These are phyloP conservation scores for Julus scanicus DNA, from an alignment of 2,888 invertebrate genomes.

Conservation along the genomic window DNA sequence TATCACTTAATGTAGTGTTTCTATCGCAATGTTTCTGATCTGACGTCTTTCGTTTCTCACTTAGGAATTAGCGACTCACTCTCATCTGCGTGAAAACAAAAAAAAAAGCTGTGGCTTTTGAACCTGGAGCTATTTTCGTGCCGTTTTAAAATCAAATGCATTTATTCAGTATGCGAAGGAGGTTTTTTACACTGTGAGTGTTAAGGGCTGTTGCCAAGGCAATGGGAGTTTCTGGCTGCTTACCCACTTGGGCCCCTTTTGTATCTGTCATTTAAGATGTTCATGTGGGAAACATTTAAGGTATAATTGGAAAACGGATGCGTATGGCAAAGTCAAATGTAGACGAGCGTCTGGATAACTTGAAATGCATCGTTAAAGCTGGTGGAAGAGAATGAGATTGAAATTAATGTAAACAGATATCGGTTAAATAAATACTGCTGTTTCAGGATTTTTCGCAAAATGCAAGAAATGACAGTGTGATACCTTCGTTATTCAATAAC, in stretches of 20 bases:
- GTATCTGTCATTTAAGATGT: slow-evolving; percentile 14
- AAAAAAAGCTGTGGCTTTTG: not conserved
- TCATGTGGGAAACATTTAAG: slow-evolving; percentile 23
- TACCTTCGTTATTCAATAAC: too few species aligned
- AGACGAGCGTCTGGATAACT: not conserved
- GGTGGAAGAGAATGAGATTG: too few species aligned
- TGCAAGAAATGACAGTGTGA: too few species aligned
- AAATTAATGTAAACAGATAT: too few species aligned
- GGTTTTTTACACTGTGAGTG: not conserved
- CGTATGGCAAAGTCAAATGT: not conserved
- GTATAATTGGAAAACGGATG: slow-evolving; percentile 1
- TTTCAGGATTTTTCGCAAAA: too few species aligned
- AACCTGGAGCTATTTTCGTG: not conserved
- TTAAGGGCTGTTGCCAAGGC: not conserved
- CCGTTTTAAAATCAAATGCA: not conserved
- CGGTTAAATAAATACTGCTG: too few species aligned
- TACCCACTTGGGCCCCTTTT: slow-evolving; percentile 12
- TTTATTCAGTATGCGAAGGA: not conserved
- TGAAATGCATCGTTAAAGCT: not conserved
- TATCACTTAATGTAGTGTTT: not conserved
- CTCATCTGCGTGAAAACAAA: not conserved
- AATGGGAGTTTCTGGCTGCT: not conserved
- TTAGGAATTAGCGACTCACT: not conserved
- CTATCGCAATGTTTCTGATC: not conserved
- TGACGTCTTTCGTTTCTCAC: not conserved